phyloP scores from a whole-genome alignment of 2,888 invertebrate species.

The Tetheella fluctuosa region DNA sequence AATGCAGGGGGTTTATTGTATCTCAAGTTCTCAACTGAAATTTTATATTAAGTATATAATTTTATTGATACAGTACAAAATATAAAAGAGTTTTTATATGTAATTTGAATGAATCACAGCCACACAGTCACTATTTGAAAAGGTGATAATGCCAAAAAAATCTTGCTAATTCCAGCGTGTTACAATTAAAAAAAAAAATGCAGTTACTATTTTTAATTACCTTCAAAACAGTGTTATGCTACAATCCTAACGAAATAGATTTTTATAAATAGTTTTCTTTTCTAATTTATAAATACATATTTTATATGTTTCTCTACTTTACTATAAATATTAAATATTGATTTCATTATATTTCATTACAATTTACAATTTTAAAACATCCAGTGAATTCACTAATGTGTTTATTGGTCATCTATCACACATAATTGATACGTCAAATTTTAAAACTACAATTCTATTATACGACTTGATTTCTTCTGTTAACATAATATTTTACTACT shows the following conservation, averaged over 20 bases:
- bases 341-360: conserved; percentile 19
- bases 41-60: background rate
- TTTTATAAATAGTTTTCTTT: conserved; percentile 23
- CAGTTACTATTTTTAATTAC: conserved; percentile 19
- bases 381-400: conserved; percentile 54
- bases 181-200: background rate
- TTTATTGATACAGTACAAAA: background rate
- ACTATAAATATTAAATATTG: conserved; percentile 34
- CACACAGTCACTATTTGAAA: conserved; percentile 4
- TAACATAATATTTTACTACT: background rate
- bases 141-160: background rate
- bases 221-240: conserved; percentile 10
- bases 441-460: conserved; percentile 18
- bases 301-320: conserved; percentile 28
- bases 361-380: conserved; percentile 37
- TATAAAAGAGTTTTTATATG: background rate
- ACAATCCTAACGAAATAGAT: conserved; percentile 21
- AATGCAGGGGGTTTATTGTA: too few species aligned
- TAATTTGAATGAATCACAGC: background rate
- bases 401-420: conserved; percentile 80
- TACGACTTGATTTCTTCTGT: background rate
- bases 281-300: conserved; percentile 27
- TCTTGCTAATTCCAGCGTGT: background rate
- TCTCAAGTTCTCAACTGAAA: too few species aligned
- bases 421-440: conserved; percentile 66